A percentile compares a stretch with the other conserved stretches of the same genome.
phyloP scores from a whole-genome alignment of 1,140 invertebrate species.

The Galleria mellonella region DNA sequence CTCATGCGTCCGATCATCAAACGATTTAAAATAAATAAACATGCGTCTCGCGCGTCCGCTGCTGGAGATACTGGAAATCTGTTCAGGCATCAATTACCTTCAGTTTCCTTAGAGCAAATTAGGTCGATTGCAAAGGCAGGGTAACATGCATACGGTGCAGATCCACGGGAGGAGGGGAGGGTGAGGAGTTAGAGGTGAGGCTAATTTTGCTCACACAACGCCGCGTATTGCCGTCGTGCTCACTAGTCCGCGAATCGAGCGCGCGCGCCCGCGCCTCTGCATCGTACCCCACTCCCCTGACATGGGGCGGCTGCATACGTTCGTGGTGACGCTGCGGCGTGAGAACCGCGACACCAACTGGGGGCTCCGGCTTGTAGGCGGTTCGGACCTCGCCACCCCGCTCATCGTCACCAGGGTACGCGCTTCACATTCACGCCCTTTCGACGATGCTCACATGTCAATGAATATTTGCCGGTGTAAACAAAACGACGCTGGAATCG shows the following conservation, averaged over 20 bases:
- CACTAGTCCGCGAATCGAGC: slow-evolving; percentile 17
- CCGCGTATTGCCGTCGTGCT: slow-evolving; percentile 48
- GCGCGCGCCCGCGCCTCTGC: slow-evolving; percentile 37
- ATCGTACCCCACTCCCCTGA: slow-evolving; percentile 22
- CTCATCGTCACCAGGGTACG: slow-evolving; percentile 94
- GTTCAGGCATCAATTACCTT: slow-evolving; percentile 26
- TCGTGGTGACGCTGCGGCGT: slow-evolving; percentile 84
- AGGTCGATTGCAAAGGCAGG: slow-evolving; percentile 55
- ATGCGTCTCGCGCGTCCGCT: slow-evolving; percentile 5
- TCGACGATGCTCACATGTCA: slow-evolving; percentile 17
- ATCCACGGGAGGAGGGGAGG: slow-evolving; percentile 30
- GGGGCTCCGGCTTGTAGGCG: slow-evolving; percentile 94
- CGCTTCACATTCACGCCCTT: slow-evolving; percentile 9
- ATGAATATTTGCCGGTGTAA: slow-evolving; percentile 44
- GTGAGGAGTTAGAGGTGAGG: slow-evolving; percentile 43
- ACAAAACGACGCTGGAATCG: slow-evolving; percentile 27
- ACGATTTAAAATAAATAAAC: slow-evolving; percentile 11
- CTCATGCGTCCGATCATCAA: slow-evolving; percentile 1
- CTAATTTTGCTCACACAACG: slow-evolving; percentile 62
- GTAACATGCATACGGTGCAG: slow-evolving; percentile 38
- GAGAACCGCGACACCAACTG: slow-evolving; percentile 86
- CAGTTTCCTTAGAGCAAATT: slow-evolving; percentile 53
- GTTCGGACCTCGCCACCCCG: slow-evolving; percentile 90
- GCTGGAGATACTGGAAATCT: slow-evolving; percentile 32
- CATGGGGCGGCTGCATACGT: slow-evolving; percentile 80